Conservation (phyloP, 2,888 invertebrate species). For the Drosophila tanythrix region DNA sequence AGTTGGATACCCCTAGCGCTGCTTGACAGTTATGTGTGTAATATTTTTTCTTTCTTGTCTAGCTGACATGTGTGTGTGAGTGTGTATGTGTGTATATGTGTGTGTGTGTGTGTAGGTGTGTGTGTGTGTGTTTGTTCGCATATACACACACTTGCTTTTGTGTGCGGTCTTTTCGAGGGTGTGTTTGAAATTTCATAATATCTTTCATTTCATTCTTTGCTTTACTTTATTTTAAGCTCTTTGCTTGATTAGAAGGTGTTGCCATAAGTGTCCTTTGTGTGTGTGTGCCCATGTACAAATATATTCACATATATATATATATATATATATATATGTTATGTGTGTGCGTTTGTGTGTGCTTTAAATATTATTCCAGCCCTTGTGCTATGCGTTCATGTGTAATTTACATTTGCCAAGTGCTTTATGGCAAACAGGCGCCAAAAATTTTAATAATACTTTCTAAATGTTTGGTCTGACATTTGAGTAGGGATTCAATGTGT, state of each 20-base stretch:
- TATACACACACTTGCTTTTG: conserved; percentile 17
- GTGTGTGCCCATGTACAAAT: not conserved
- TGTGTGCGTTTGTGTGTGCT: conserved; percentile 26
- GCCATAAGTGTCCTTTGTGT: conserved; percentile 71
- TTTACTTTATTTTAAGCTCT: conserved; percentile 80
- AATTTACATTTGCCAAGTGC: conserved; percentile 75
- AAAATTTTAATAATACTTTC: conserved; percentile 74
- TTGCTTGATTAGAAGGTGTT: conserved; percentile 81
- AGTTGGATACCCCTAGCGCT: conserved; percentile 31
- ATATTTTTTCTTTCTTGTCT: conserved; percentile 55
- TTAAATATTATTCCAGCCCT: conserved; percentile 67
- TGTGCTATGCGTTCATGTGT: conserved; percentile 62
- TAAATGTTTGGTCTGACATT: conserved; percentile 18
- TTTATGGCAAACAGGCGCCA: conserved; percentile 57
- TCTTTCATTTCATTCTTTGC: conserved; percentile 78
- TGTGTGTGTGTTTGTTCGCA: conserved; percentile 25
- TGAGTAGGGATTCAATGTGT: conserved; percentile 15
- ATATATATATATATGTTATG: not conserved
- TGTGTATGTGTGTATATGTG: conserved; percentile 24
- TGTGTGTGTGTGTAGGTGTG: conserved; percentile 24
- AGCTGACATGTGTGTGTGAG: conserved; percentile 26
- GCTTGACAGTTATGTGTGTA: conserved; percentile 77
- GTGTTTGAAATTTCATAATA: conserved; percentile 79
- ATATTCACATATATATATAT: not conserved
- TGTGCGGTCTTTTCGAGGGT: conserved; percentile 51